Conservation (phyloP, 2,888 invertebrate genomes). For the Pyralis farinalis region DNA sequence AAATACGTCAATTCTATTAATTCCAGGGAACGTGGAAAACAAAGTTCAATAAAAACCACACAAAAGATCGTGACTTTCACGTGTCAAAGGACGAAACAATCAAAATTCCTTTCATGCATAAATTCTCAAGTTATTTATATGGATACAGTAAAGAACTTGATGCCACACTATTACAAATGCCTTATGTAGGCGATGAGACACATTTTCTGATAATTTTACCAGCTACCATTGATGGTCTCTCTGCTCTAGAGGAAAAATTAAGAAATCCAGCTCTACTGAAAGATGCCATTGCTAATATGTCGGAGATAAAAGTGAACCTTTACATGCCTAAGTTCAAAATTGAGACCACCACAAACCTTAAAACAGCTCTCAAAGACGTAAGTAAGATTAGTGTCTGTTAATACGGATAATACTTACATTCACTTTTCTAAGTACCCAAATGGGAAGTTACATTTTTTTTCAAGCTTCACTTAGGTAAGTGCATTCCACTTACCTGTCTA, state of each 20-base stretch:
- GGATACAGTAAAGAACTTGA: conserved; percentile 47
- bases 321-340: conserved; percentile 90
- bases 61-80: conserved; percentile 83
- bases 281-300: conserved; percentile 61
- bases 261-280: conserved; percentile 53
- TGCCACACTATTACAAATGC: conserved; percentile 81
- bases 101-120: conserved; percentile 85
- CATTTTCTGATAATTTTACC: conserved; percentile 89
- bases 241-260: conserved; percentile 81
- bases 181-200: conserved; percentile 84
- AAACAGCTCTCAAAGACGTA: conserved; percentile 82
- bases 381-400: no score
- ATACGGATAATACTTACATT: no score
- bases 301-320: conserved; percentile 78
- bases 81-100: conserved; percentile 72
- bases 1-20: conserved; percentile 22
- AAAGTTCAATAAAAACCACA: conserved; percentile 80
- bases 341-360: conserved; percentile 85
- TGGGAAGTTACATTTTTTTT: no score
- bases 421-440: no score
- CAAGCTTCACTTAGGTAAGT: no score
- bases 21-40: conserved; percentile 84
- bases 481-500: no score
- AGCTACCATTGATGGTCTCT: conserved; percentile 83
- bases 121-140: conserved; percentile 63